These are phyloP conservation scores for Aplysia californica DNA, from an alignment of 1,140 invertebrate species.

Conservation along the genomic window DNA sequence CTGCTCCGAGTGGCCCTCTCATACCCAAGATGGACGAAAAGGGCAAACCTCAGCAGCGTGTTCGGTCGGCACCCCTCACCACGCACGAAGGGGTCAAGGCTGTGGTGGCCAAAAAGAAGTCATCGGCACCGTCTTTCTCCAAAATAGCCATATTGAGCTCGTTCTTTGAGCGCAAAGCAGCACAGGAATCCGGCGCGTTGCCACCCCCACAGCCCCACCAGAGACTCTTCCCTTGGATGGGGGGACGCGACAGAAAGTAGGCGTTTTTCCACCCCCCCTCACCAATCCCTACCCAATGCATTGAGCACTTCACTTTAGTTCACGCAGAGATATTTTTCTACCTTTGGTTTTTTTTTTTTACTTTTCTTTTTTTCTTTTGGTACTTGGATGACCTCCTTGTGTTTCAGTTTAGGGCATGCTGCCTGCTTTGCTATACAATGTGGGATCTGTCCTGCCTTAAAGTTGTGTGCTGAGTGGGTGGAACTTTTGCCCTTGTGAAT, in stretches of 20 bases:
- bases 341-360: no score
- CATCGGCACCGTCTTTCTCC: slow-evolving; percentile 35
- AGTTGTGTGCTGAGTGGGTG: no score
- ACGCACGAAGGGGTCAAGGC: not conserved
- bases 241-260: slow-evolving; percentile 31
- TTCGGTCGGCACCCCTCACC: slow-evolving; percentile 1
- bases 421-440: no score
- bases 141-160: slow-evolving; percentile 62
- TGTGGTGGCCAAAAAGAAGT: slow-evolving; percentile 20
- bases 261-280: not conserved
- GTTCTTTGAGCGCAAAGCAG: slow-evolving; percentile 61
- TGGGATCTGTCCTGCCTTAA: no score
- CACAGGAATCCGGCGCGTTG: slow-evolving; percentile 31
- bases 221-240: slow-evolving; percentile 25
- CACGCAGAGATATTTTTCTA: no score
- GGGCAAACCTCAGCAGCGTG: slow-evolving; percentile 28
- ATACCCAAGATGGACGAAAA: no score
- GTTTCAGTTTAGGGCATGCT: no score
- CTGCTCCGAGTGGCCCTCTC: slow-evolving; percentile 11
- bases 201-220: slow-evolving; percentile 12
- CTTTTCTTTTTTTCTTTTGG: no score
- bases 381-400: no score
- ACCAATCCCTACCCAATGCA: no score
- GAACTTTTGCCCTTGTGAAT: no score
- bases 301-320: no score